These are phyloP conservation scores for Caenorhabditis sinica DNA, from an alignment of 2,888 invertebrate genomes.

Conservation along the genomic window DNA sequence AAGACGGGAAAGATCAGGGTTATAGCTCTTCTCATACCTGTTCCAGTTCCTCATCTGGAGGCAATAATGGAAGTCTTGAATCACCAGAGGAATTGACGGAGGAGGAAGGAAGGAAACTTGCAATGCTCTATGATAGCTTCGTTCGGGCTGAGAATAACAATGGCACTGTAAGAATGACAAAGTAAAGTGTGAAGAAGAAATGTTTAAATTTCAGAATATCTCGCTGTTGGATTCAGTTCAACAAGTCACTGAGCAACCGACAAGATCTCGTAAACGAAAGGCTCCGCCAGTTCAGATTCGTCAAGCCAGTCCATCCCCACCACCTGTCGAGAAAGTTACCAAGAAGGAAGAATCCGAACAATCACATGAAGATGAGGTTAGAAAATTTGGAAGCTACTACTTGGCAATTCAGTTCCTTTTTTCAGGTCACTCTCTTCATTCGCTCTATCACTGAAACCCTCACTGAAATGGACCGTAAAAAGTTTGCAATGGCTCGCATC, in stretches of 20 bases:
- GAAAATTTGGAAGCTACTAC: neutral
- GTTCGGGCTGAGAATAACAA: slow-evolving; percentile 2
- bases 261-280: slow-evolving; percentile 36
- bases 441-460: slow-evolving; percentile 66
- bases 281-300: slow-evolving; percentile 20
- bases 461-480: slow-evolving; percentile 61
- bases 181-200: too few relatives aligned
- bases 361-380: slow-evolving; percentile 22
- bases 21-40: slow-evolving; percentile 21
- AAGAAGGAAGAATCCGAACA: neutral
- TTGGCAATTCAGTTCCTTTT: too few relatives aligned
- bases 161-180: too few relatives aligned
- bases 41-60: slow-evolving; percentile 39
- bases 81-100: slow-evolving; percentile 1
- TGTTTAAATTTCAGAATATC: slow-evolving; percentile 1
- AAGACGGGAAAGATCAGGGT: neutral
- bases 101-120: neutral
- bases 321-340: neutral
- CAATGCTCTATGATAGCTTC: slow-evolving; percentile 11
- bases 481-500: slow-evolving; percentile 66
- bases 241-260: neutral
- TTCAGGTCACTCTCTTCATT: slow-evolving; percentile 66
- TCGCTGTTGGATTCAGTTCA: neutral
- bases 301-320: neutral
- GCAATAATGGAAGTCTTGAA: neutral